Evolutionary conservation across 2,113 vertebrate species (phyloP).

Genomic region (Cacatua alba): DNA sequence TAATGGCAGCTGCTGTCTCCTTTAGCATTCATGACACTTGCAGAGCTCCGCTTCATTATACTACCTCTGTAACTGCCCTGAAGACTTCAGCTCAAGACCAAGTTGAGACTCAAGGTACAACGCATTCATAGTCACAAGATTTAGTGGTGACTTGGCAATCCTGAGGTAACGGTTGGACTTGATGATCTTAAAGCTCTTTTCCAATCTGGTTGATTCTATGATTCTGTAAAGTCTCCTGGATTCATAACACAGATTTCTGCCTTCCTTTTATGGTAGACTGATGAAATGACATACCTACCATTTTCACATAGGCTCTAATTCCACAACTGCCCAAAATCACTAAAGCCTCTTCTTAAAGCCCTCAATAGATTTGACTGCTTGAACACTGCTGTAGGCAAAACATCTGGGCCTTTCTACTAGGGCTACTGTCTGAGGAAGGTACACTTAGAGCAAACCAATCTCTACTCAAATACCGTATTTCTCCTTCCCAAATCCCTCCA

Average conservation of each 20-base stretch:
- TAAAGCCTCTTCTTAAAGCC: neutral
- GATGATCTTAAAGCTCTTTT: neutral
- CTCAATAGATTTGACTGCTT: neutral
- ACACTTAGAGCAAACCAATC: neutral
- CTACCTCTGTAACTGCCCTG: neutral
- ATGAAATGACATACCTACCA: neutral
- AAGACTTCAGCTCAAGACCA: neutral
- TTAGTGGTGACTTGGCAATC: neutral
- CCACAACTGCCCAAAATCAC: constrained; percentile 21
- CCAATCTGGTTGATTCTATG: neutral
- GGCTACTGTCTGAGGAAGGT: neutral
- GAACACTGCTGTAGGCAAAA: constrained; percentile 22
- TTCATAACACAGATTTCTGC: neutral
- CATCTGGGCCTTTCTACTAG: neutral
- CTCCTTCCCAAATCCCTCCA: neutral
- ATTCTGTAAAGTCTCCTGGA: neutral
- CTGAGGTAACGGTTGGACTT: neutral
- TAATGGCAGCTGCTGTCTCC: neutral
- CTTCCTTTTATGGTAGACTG: neutral
- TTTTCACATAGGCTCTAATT: neutral
- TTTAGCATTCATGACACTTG: neutral
- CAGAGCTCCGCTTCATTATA: neutral
- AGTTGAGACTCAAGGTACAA: neutral
- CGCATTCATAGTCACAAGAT: neutral
- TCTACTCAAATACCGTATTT: neutral